Evolutionary conservation across 2,797 vertebrate species (phyloP), one percentile per base, ranked within the genome.

Genomic region (Clarias fuscus): DNA sequence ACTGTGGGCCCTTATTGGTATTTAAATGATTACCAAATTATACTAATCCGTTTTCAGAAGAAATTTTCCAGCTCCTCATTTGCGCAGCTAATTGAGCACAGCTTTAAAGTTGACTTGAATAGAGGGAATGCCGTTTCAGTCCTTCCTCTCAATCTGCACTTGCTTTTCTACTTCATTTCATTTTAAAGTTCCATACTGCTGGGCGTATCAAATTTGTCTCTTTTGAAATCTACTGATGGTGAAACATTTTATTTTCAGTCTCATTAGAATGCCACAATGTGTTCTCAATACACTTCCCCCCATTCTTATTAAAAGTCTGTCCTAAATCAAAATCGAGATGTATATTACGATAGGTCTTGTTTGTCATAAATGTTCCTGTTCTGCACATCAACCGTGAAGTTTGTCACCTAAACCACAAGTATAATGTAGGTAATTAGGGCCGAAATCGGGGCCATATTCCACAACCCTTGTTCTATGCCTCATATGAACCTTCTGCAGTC

Each of bases 1-100:
- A 95, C 93, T 94, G 91, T 91, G 91, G 92, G 92, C 93, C 92
- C 95, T 95, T 95, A 95, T 94, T 95, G 94, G 93, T 93, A 93
- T 96, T 96, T 95, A 95, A 96, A 95, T 95, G 92, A 96, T 96
- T 96, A 94, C 91, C 92, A 95, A 96, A 96, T 96, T 95, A 96
- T 96, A 95, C 95, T 96, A 96, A 96, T 96, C 94, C 93, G 93
- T 95, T 96, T 96, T 95, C 94, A 95, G 95, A 96, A 90, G 83
- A 94, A 92, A 93, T 92, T 89, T 93, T 93, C 93, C 93, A 94
- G 93, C 94, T 93, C 92, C 94, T 94, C 95, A 95, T 95, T 96
- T 95, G 93, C 94, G 92, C 91, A 91, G 93, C 94, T 95, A 96
- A 96, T 95, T 94, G 93, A 91, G 94, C 94, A 93, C 93, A 94